Percentiles rank a stretch among this genome's conserved stretches.
These are phyloP conservation scores for Chionis minor DNA, from an alignment of 2,113 vertebrate species.

Conservation along the genomic window DNA sequence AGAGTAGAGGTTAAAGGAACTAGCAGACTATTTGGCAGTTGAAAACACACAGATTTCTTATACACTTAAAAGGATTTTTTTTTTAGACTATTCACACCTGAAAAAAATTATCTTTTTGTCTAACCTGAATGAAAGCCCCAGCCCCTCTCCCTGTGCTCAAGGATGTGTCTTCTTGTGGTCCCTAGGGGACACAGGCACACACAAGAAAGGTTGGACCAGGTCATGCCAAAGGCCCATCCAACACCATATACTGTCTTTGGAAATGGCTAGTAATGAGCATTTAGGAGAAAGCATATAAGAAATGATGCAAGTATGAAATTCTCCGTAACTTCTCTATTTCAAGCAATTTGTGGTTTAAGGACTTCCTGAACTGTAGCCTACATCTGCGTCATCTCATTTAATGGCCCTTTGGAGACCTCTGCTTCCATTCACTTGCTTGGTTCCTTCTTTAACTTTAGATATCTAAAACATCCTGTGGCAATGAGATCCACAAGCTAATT, in stretches of 20 bases:
- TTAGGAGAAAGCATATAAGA: constrained; percentile 11
- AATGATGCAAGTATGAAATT: constrained; percentile 34
- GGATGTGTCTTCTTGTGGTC: not conserved
- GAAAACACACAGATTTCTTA: not conserved
- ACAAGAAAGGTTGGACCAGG: not conserved
- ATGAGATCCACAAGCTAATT: not conserved
- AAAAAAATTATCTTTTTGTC: not conserved
- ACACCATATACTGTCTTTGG: not conserved
- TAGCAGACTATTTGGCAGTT: not conserved
- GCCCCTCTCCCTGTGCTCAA: not conserved
- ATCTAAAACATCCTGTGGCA: constrained; percentile 35
- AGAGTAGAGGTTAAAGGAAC: not conserved
- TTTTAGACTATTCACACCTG: not conserved
- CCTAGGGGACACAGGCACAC: not conserved
- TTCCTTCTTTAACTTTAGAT: constrained; percentile 24
- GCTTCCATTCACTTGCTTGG: constrained; percentile 25
- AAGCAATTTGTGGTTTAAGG: constrained; percentile 62
- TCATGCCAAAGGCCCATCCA: not conserved
- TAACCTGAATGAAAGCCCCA: not conserved
- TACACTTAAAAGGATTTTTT: not conserved
- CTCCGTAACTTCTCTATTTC: constrained; percentile 45
- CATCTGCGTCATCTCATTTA: constrained; percentile 57
- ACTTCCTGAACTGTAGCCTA: constrained; percentile 48
- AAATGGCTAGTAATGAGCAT: not conserved
- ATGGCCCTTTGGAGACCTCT: constrained; percentile 44